Evolutionary conservation across 2,797 vertebrate species (phyloP).

Genomic region (Podarcis lilfordi): DNA sequence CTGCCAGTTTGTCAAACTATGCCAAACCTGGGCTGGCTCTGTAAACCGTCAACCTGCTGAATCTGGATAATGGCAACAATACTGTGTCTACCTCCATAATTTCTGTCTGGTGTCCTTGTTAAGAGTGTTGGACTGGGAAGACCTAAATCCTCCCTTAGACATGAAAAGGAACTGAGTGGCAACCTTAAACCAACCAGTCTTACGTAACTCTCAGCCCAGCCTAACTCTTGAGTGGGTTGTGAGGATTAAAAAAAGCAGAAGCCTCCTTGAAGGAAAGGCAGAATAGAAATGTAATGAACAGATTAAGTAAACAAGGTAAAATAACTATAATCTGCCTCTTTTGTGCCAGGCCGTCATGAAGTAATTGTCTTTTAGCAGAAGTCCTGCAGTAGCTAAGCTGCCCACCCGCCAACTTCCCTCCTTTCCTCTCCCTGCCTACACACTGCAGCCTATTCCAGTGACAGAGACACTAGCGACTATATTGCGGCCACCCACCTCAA

Average conservation of each 20-base stretch:
- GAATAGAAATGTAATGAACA: no score
- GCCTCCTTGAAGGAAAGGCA: no score
- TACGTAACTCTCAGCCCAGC: neutral
- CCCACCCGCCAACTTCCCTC: neutral
- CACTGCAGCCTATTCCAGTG: neutral
- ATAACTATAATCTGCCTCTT: neutral
- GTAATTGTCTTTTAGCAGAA: neutral
- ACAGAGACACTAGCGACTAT: neutral
- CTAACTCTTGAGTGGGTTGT: neutral
- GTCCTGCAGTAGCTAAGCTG: neutral
- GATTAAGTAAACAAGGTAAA: no score
- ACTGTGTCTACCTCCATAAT: no score
- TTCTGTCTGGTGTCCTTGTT: no score
- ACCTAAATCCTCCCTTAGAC: no score
- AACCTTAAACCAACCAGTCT: neutral
- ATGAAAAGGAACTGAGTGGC: neutral
- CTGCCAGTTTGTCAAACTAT: no score
- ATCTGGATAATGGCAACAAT: no score
- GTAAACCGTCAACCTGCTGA: no score
- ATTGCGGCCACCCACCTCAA: neutral
- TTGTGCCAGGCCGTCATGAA: neutral
- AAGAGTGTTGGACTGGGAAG: no score
- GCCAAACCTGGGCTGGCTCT: no score
- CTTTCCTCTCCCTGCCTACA: neutral
- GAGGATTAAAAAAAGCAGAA: neutral